Conservation (phyloP, 2,888 invertebrate species). For the Rhyacophila evoluta region DNA sequence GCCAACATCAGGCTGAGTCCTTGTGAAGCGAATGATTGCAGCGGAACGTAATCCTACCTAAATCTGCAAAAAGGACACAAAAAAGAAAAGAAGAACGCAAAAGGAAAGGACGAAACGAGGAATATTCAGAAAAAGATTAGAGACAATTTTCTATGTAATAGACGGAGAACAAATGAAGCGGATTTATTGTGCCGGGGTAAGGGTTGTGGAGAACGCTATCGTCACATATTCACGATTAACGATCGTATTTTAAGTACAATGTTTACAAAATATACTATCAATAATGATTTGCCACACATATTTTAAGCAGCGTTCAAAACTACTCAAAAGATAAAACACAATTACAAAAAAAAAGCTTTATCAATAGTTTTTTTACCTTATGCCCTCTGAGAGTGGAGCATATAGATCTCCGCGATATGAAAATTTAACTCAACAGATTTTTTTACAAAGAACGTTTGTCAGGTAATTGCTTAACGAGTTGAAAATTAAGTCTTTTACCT, state of each 20-base stretch:
- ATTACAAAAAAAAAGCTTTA: no score
- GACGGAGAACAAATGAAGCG: slow-evolving; percentile 44
- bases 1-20: slow-evolving; percentile 19
- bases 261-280: no score
- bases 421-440: no score
- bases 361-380: no score
- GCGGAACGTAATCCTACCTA: slow-evolving; percentile 36
- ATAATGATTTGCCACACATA: no score
- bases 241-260: not conserved
- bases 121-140: slow-evolving; percentile 42
- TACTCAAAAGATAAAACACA: no score
- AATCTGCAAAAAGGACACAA: slow-evolving; percentile 30
- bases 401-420: no score
- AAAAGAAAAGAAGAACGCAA: slow-evolving; percentile 22
- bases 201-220: not conserved
- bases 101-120: slow-evolving; percentile 29
- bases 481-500: no score
- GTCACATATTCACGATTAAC: slow-evolving; percentile 12
- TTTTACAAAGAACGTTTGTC: no score
- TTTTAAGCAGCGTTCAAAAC: no score
- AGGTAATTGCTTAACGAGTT: no score
- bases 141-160: slow-evolving; percentile 45
- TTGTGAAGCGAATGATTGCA: slow-evolving; percentile 32
- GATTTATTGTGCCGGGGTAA: slow-evolving; percentile 36
- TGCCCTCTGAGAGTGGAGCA: no score